These are phyloP conservation scores for Xestoiulus laeticollis DNA, from an alignment of 2,888 invertebrate genomes.

Conservation along the genomic window DNA sequence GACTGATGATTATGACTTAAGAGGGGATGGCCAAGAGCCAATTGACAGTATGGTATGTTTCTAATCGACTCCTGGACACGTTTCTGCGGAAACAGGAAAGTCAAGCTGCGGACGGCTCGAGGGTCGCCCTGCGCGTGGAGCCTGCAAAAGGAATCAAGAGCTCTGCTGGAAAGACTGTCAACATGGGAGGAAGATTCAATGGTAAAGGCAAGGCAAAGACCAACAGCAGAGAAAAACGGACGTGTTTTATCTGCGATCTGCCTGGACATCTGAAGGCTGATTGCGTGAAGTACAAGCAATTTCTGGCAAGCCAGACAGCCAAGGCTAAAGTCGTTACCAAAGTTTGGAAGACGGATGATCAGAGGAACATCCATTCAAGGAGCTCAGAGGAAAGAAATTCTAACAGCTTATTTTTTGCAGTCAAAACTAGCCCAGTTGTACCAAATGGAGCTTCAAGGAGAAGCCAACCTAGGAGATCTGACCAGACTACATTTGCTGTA, in stretches of 20 bases:
- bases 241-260: background rate
- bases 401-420: too few relatives aligned
- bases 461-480: too few relatives aligned
- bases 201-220: background rate
- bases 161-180: background rate
- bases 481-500: background rate
- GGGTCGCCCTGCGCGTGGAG: background rate
- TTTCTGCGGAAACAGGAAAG: background rate
- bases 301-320: background rate
- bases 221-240: background rate
- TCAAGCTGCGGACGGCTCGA: background rate
- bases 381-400: too few relatives aligned
- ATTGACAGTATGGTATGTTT: background rate
- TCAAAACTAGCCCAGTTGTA: too few relatives aligned
- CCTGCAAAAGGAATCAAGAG: background rate
- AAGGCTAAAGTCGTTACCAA: background rate
- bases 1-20: too few relatives aligned
- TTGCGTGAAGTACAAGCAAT: background rate
- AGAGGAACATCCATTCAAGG: too few relatives aligned
- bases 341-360: too few relatives aligned
- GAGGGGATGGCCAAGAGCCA: background rate
- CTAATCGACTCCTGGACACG: background rate
- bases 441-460: too few relatives aligned
- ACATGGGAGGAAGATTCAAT: background rate
- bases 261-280: background rate